A percentile compares a stretch with the other conserved stretches of the same genome.
These are phyloP conservation scores for Hesperophylax magnus DNA, from an alignment of 1,140 invertebrate species.

Conservation along the genomic window DNA sequence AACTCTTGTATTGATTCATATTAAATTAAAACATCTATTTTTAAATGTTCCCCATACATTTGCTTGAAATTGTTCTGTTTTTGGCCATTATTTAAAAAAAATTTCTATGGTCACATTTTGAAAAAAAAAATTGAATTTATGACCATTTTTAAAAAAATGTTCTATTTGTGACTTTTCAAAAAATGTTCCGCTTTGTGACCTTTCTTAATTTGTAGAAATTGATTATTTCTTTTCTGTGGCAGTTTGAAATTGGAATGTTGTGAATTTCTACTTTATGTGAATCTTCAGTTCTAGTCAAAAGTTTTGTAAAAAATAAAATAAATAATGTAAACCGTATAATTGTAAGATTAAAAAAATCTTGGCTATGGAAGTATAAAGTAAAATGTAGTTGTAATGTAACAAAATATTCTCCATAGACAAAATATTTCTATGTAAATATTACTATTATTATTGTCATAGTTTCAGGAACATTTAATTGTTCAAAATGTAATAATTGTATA, in stretches of 20 bases:
- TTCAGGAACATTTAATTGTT: slow-evolving; percentile 1
- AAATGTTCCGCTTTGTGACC: too few species aligned
- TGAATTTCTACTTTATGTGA: not conserved
- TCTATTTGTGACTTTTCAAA: too few species aligned
- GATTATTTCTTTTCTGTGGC: too few species aligned
- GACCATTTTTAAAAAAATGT: too few species aligned
- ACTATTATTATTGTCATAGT: not conserved
- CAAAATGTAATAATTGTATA: not conserved
- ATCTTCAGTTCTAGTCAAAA: slow-evolving; percentile 25
- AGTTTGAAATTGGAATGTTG: not conserved
- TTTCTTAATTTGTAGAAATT: too few species aligned
- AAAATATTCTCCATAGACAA: not conserved
- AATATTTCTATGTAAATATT: slow-evolving; percentile 6
- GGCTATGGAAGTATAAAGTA: not conserved
- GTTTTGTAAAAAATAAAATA: slow-evolving; percentile 22
- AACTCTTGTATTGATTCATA: too few species aligned
- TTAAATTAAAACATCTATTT: too few species aligned
- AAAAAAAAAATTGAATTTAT: too few species aligned
- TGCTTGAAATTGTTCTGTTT: too few species aligned
- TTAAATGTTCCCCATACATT: too few species aligned
- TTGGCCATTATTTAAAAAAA: too few species aligned
- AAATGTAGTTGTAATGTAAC: not conserved
- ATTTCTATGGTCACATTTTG: too few species aligned
- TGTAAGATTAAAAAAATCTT: not conserved
- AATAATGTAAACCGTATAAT: not conserved